Base-by-base conservation (phyloP, 2,113 vertebrate genomes). In the Phainopepla nitens region DNA sequence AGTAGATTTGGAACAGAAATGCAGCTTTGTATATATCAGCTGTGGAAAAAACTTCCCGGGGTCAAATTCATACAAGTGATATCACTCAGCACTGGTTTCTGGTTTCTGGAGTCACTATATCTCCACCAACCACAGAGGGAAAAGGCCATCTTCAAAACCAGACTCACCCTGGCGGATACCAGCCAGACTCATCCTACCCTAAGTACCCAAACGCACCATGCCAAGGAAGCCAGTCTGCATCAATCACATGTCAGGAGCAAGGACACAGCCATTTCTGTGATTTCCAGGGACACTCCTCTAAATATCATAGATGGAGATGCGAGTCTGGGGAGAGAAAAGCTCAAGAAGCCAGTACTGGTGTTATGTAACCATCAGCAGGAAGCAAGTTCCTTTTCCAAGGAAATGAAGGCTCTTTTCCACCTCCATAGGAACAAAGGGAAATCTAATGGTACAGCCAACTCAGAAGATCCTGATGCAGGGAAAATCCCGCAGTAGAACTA, bases 131-230 rank as follows among this genome's bases (percentile, higher is more conserved):
- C 3, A 20, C 9, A 3, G 28, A 41, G 33, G 41, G 4, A 73
- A 91, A 73, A 73, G n/a, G 17, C 17, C n/a, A 75, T 17, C 42
- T 70, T 35, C 56, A 71, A 62, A 90, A 49, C 9, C 42, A 81
- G 73, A 11, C 8, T 58, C 4, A 5, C 3, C 13, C 42, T 83
- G 24, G 13, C 47, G 86, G 51, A 53, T n/a, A 41, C 24, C 65
- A 83, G 41, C 24, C 47, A 71, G 68, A 36, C 0, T 1, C 28
- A 35, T 14, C 2, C 0, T 15, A 50, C 9, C 8, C 36, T 16
- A 16, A 22, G 6, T 7, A 80, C 29, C 44, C 22, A 89, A 45
- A 61, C 2, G 10, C 12, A 20, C 25, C 0, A 0, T 44, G 41
- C 3, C 2, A 5, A 77, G 69, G 44, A 33, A 54, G 17, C 21